These are phyloP conservation scores for Maccullochella peelii DNA, from an alignment of 2,113 vertebrate species.

Conservation along the genomic window DNA sequence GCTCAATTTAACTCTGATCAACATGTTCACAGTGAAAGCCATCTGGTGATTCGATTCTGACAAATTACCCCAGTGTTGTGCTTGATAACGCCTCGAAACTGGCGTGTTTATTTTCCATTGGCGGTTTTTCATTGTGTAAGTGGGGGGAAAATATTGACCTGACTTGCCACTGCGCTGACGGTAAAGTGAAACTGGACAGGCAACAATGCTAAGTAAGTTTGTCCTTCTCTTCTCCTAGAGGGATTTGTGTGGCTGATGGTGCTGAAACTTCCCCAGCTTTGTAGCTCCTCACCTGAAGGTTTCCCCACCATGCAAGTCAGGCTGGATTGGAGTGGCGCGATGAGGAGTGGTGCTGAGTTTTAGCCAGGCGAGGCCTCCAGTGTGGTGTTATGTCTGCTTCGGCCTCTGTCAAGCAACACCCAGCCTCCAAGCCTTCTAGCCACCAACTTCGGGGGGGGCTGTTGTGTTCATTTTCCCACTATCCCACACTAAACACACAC, in stretches of 20 bases:
- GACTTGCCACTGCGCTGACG: conserved; percentile 18
- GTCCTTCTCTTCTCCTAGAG: neutral
- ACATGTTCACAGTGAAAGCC: conserved; percentile 51
- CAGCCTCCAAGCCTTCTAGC: conserved; percentile 31
- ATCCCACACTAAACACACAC: conserved; percentile 3
- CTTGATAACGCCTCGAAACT: conserved; percentile 46
- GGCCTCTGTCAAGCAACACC: conserved; percentile 38
- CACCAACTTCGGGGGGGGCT: conserved; percentile 38
- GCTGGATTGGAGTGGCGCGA: conserved; percentile 18
- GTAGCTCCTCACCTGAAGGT: conserved; percentile 52
- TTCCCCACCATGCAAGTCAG: conserved; percentile 24
- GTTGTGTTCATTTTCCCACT: conserved; percentile 23
- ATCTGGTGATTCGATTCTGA: conserved; percentile 62
- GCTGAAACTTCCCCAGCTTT: conserved; percentile 41
- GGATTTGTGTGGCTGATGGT: conserved; percentile 39
- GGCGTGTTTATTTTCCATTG: conserved; percentile 45
- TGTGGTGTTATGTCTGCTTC: conserved; percentile 29
- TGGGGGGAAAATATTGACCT: conserved; percentile 33
- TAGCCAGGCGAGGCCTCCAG: conserved; percentile 17
- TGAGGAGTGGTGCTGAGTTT: conserved; percentile 23
- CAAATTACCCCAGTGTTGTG: conserved; percentile 55
- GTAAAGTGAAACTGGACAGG: conserved; percentile 30
- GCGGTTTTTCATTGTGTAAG: conserved; percentile 23
- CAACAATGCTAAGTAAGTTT: conserved; percentile 31
- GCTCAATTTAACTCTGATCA: conserved; percentile 65